phyloP scores from a whole-genome alignment of 2,113 vertebrate species.

The Astur gentilis region DNA sequence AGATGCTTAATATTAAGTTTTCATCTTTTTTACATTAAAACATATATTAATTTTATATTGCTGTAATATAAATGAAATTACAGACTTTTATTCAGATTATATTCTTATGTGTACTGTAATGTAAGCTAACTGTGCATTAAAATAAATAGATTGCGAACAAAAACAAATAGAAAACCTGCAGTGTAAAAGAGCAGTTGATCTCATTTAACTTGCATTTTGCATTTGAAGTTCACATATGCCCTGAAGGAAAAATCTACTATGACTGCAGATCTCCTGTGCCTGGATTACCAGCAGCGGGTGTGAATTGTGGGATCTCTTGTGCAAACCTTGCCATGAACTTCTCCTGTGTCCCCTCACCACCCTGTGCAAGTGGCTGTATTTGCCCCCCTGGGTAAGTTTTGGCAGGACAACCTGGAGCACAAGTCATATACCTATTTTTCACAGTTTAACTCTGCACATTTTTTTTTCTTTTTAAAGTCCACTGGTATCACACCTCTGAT shows the following conservation, averaged over 20 bases:
- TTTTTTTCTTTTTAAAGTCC: not conserved
- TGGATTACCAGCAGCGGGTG: constrained; percentile 78
- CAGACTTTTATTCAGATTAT: not conserved
- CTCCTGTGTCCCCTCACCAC: constrained; percentile 90
- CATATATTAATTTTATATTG: not conserved
- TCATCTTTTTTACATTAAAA: not conserved
- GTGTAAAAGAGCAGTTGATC: not conserved
- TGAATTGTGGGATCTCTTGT: constrained; percentile 91
- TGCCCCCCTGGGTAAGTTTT: constrained; percentile 88
- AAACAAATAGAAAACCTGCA: not conserved
- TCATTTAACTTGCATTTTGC: constrained; percentile 43
- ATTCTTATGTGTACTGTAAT: not conserved
- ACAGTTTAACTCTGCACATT: not conserved
- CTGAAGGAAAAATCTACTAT: constrained; percentile 91
- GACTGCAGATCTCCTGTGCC: constrained; percentile 87
- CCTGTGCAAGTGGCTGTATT: constrained; percentile 91
- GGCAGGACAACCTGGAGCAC: not conserved
- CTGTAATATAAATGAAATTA: not conserved
- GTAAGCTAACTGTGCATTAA: not conserved
- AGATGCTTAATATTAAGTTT: not conserved
- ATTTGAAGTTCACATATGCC: constrained; percentile 77
- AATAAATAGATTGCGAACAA: not conserved
- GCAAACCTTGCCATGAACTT: constrained; percentile 96
- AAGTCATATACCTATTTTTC: not conserved
- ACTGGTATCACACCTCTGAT: constrained; percentile 3